Evolutionary conservation across 2,888 invertebrate species (phyloP).

Genomic region (Parnassius glacialis): DNA sequence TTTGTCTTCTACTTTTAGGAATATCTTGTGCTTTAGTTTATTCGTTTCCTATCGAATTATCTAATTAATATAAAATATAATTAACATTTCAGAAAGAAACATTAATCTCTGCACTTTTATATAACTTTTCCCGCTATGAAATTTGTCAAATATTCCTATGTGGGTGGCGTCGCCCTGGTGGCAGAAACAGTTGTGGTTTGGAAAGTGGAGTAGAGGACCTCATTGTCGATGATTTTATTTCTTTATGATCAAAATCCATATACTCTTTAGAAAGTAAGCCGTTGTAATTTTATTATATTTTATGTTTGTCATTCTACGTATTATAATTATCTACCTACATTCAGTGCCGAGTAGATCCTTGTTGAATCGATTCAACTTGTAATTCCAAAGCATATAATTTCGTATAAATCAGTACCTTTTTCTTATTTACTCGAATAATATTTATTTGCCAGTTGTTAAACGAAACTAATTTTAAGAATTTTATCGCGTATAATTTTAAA

Average conservation of each 20-base stretch:
- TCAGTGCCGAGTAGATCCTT: background rate
- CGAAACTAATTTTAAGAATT: too few species aligned
- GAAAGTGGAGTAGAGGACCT: background rate
- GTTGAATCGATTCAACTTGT: conserved; percentile 5
- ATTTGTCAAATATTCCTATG: too few species aligned
- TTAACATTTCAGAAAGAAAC: too few species aligned
- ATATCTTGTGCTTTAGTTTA: too few species aligned
- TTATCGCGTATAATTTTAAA: too few species aligned
- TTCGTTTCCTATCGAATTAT: too few species aligned
- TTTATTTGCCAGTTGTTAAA: conserved; percentile 31
- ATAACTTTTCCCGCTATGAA: too few species aligned
- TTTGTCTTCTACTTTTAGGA: too few species aligned
- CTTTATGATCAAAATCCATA: conserved; percentile 66
- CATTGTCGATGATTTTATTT: conserved; percentile 15
- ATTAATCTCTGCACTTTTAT: too few species aligned
- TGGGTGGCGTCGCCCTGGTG: too few species aligned
- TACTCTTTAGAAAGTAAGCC: conserved; percentile 45
- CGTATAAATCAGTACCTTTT: conserved; percentile 7
- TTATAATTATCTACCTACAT: background rate
- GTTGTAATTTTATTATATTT: conserved; percentile 14
- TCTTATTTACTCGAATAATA: conserved; percentile 53
- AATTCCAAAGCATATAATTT: conserved; percentile 14
- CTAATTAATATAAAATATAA: too few species aligned
- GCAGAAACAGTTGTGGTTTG: too few species aligned
- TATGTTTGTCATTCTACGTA: background rate